Evolutionary conservation across 2,797 vertebrate genomes (phyloP).

Genomic region (Cyclopterus lumpus): DNA sequence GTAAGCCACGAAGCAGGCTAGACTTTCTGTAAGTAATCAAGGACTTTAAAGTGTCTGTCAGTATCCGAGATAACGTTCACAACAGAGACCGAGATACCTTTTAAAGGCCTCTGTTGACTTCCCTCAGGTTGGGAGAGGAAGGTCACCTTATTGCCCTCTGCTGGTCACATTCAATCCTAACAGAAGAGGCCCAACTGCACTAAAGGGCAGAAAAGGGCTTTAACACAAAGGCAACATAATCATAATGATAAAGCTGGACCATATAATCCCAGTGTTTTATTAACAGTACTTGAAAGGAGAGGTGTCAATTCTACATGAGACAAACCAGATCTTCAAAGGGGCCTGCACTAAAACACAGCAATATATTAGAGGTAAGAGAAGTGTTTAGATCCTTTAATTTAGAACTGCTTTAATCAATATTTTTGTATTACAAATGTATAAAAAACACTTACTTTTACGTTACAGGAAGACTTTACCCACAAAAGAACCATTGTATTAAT

Average conservation of each 20-base stretch:
- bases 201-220: not conserved
- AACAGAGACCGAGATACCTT: not conserved
- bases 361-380: not conserved
- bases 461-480: no score
- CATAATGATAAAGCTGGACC: not conserved
- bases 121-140: not conserved
- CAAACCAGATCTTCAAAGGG: not conserved
- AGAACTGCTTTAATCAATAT: not conserved
- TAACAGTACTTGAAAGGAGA: constrained; percentile 1
- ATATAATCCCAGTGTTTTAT: not conserved
- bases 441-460: no score
- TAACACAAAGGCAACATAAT: not conserved
- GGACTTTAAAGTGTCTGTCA: not conserved
- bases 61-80: not conserved
- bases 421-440: no score
- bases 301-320: not conserved
- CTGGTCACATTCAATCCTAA: constrained; percentile 33
- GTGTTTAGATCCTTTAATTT: not conserved
- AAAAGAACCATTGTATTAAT: no score
- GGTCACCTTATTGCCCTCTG: constrained; percentile 36
- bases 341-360: no score
- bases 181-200: not conserved
- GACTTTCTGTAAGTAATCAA: constrained; percentile 14
- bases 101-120: not conserved
- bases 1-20: not conserved